Evolutionary conservation across 1,140 invertebrate genomes (phyloP), one percentile per base, ranked within the genome.

Genomic region (Dolichoris vasculosae): DNA sequence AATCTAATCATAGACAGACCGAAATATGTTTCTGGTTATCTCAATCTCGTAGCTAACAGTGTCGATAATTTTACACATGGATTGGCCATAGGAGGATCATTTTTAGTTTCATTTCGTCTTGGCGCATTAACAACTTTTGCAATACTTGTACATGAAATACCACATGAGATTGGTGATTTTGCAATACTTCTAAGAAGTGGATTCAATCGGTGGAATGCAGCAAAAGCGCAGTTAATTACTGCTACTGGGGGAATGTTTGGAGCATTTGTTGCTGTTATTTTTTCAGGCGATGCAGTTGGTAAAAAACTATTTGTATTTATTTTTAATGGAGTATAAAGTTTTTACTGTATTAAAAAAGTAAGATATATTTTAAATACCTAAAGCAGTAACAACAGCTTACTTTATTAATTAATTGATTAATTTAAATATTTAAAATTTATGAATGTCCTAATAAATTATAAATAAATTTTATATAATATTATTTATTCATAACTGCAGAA

Each of bases 21-120:
- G 8, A 93, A 91, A 83, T 90, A 98, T 95, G 95, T 98, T 77
- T 95, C 96, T 51, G 99, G 98, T 9, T 99, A 99, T 91, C 93
- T 99, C 77, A 99, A 99, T 94, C 94, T 99, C 76, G 93, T 99
- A 91, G 98, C 98, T 8, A 99, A 99, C 92, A 96, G 97, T 17
- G 98, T 99, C 82, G 98, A 99, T 91, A 99, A 99, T 94, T 99
- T 99, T 93, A 99, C 98, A 0, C 98, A 99, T 93, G 99, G 98
- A 0, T 93, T 99, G 71, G 98, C 98, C 0, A 96, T 99, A 2
- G 98, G 97, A n/a, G 98, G 97, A 0, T 98, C 97, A 38, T 99
- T 99, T 94, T 94, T 99, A 13, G 97, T 99, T 15, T 97, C 96
- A 7, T 96, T 96, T 88, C 93, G 98, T 90, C 95, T 98, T 67